A percentile compares a stretch with the other conserved stretches of the same genome.
Evolutionary conservation across 1,140 invertebrate species (phyloP).

Genomic region (Plodia interpunctella): DNA sequence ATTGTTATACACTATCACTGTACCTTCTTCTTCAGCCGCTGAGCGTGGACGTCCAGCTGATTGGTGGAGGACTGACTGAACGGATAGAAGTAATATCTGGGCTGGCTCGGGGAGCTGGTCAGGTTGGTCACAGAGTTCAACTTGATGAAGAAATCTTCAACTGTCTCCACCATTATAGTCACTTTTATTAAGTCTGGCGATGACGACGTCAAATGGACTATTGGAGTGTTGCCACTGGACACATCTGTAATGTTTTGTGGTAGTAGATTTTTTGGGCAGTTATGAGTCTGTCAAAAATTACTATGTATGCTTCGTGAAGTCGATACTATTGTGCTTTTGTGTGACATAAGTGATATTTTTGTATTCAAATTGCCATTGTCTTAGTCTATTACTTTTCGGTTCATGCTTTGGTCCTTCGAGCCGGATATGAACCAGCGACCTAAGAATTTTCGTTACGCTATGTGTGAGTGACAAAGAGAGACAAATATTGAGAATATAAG

Average conservation of each 20-base stretch:
- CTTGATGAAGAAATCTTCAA: slow-evolving; percentile 78
- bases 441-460: no score
- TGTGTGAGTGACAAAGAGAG: no score
- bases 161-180: slow-evolving; percentile 74
- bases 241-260: slow-evolving; percentile 31
- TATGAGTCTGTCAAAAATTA: neutral
- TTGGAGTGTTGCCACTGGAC: slow-evolving; percentile 63
- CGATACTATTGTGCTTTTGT: no score
- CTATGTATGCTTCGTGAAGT: neutral
- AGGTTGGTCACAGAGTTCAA: slow-evolving; percentile 55
- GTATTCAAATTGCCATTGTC: no score
- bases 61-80: slow-evolving; percentile 52
- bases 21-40: slow-evolving; percentile 31
- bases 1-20: neutral
- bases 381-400: no score
- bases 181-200: slow-evolving; percentile 73
- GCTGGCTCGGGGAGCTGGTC: slow-evolving; percentile 72
- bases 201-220: slow-evolving; percentile 80
- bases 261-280: neutral
- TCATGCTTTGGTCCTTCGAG: slow-evolving; percentile 12
- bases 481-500: no score
- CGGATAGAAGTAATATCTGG: slow-evolving; percentile 69
- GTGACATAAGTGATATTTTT: no score
- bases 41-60: slow-evolving; percentile 35
- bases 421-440: slow-evolving; percentile 11